Conservation (phyloP, 2,888 invertebrate species). For the Euplexia lucipara region DNA sequence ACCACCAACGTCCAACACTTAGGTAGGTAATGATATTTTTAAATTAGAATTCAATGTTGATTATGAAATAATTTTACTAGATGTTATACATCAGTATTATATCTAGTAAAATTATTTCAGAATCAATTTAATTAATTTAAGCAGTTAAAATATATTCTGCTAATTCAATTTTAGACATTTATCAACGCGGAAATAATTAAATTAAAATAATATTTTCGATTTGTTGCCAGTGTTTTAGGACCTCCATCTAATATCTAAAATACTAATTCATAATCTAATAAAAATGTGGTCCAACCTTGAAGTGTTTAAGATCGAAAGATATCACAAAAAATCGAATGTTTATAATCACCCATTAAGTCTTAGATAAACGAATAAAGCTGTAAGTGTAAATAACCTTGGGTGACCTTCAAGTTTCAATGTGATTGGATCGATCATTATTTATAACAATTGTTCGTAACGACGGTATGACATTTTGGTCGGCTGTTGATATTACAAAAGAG, state of each 20-base stretch:
- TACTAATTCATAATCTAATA: neutral
- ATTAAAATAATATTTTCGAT: no score
- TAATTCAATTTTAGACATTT: neutral
- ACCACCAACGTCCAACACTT: no score
- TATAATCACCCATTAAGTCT: constrained; percentile 31
- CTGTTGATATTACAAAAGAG: neutral
- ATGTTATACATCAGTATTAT: no score
- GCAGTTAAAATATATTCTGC: neutral
- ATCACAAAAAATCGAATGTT: constrained; percentile 26
- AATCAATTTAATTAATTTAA: no score
- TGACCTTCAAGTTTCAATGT: constrained; percentile 38
- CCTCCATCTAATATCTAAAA: neutral
- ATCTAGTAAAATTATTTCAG: no score
- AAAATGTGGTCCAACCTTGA: constrained; percentile 27
- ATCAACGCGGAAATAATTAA: neutral
- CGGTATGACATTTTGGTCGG: constrained; percentile 20
- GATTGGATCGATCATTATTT: constrained; percentile 41
- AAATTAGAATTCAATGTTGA: no score
- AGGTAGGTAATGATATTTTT: no score
- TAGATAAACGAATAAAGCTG: neutral
- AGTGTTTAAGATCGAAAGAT: constrained; percentile 29
- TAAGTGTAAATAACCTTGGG: constrained; percentile 34
- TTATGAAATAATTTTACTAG: no score
- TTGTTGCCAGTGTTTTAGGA: neutral
- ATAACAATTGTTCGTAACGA: constrained; percentile 31